Evolutionary conservation across 2,888 invertebrate genomes (phyloP).

Genomic region (Sesia bembeciformis): DNA sequence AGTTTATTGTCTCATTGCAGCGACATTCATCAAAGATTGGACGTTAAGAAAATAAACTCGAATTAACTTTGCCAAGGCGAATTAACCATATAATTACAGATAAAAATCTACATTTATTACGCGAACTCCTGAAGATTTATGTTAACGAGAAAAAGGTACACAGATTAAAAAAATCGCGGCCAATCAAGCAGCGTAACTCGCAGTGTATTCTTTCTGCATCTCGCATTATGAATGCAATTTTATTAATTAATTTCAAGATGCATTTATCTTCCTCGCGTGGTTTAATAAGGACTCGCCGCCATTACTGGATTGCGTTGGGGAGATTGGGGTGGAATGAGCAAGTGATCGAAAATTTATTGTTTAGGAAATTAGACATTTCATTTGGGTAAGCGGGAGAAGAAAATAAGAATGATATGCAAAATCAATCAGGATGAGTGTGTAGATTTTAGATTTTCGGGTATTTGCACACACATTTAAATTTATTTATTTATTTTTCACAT

Average conservation of each 20-base stretch:
- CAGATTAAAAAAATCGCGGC: slow-evolving; percentile 20
- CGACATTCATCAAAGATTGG: neutral
- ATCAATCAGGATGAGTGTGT: too few relatives aligned
- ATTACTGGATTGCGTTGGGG: slow-evolving; percentile 31
- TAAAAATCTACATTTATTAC: slow-evolving; percentile 11
- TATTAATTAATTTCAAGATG: slow-evolving; percentile 64
- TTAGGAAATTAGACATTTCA: neutral
- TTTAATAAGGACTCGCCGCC: slow-evolving; percentile 51
- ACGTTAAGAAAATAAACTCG: neutral
- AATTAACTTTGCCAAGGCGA: neutral
- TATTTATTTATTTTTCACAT: too few relatives aligned
- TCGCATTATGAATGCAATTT: slow-evolving; percentile 41
- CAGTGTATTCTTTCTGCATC: neutral
- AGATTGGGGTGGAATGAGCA: slow-evolving; percentile 30
- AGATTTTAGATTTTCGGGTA: too few relatives aligned
- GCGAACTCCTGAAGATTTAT: slow-evolving; percentile 14
- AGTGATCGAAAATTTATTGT: slow-evolving; percentile 26
- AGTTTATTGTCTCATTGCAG: neutral
- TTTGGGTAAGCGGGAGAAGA: neutral
- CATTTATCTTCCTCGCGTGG: slow-evolving; percentile 62
- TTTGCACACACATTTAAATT: too few relatives aligned
- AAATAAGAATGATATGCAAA: too few relatives aligned
- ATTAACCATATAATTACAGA: neutral
- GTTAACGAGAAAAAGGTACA: slow-evolving; percentile 15
- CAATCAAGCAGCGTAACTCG: slow-evolving; percentile 28